Conservation (phyloP, 1,140 invertebrate genomes). For the Bombus impatiens region DNA sequence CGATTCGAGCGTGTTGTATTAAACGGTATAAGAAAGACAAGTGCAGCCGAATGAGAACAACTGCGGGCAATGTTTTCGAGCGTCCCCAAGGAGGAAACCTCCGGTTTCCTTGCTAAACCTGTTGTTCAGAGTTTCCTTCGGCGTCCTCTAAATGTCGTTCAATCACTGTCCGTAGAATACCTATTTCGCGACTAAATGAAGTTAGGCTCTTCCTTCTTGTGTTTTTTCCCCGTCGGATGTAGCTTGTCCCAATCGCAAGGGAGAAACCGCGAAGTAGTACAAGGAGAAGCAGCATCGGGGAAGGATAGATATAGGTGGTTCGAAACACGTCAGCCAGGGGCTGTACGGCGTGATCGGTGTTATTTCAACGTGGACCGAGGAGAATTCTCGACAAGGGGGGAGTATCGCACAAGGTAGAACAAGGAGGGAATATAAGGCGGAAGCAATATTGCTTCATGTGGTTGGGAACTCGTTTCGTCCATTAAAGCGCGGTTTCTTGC, state of each 20-base stretch:
- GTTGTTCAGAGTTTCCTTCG: slow-evolving; percentile 46
- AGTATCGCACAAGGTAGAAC: not conserved
- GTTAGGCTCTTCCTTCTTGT: slow-evolving; percentile 41
- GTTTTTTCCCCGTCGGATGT: slow-evolving; percentile 27
- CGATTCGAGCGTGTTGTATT: not conserved
- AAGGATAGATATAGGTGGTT: not conserved
- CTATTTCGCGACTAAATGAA: slow-evolving; percentile 52
- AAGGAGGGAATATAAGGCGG: slow-evolving; percentile 64
- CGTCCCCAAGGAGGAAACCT: slow-evolving; percentile 15
- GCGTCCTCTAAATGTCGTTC: slow-evolving; percentile 35
- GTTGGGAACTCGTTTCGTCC: slow-evolving; percentile 75
- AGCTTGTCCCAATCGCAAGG: not conserved
- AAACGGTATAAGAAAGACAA: not conserved
- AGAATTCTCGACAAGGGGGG: slow-evolving; percentile 35
- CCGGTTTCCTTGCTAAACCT: slow-evolving; percentile 14
- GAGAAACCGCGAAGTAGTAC: not conserved
- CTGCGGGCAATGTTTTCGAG: slow-evolving; percentile 40
- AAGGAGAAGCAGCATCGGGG: not conserved
- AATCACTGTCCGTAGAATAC: slow-evolving; percentile 47
- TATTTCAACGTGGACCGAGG: slow-evolving; percentile 48
- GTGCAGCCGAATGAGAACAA: not conserved
- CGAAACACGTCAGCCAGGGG: not conserved
- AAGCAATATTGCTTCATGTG: slow-evolving; percentile 71
- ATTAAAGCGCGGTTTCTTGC: slow-evolving; percentile 74
- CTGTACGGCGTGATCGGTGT: slow-evolving; percentile 41